Evolutionary conservation across 1,140 invertebrate genomes (phyloP).

Genomic region (Acyrthosiphon pisum): DNA sequence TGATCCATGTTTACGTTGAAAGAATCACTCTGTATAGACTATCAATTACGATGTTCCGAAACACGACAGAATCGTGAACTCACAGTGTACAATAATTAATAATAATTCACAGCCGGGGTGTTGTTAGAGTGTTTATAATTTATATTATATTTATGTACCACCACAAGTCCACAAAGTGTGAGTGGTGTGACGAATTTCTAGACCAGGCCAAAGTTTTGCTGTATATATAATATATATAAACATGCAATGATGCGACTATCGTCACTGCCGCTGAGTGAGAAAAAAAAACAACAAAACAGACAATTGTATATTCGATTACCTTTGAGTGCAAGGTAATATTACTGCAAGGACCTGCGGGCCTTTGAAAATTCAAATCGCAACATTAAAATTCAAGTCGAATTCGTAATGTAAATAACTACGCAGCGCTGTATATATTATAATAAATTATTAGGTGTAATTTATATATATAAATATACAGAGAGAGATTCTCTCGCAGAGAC

Average conservation of each 20-base stretch:
- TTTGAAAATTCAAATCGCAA: slow-evolving; percentile 42
- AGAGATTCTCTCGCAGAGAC: not conserved
- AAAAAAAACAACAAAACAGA: not conserved
- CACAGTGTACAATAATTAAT: not conserved
- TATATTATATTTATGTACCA: not conserved
- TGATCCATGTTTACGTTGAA: not conserved
- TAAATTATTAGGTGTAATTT: slow-evolving; percentile 18
- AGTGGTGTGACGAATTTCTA: not conserved
- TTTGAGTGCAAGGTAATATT: not conserved
- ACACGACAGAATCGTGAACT: not conserved
- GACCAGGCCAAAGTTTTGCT: not conserved
- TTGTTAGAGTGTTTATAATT: not conserved
- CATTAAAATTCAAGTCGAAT: slow-evolving; percentile 11
- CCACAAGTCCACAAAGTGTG: not conserved
- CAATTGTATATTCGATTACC: slow-evolving; percentile 12
- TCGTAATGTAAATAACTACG: not conserved
- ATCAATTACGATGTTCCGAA: not conserved
- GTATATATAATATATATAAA: not conserved
- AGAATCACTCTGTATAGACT: not conserved
- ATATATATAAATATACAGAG: not conserved
- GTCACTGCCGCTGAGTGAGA: not conserved
- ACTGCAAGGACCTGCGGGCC: not conserved
- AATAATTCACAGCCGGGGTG: not conserved
- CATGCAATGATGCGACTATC: not conserved
- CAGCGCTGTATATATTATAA: slow-evolving; percentile 8